phyloP scores from a whole-genome alignment of 1,140 invertebrate genomes.

The Probaryconus sp. region DNA sequence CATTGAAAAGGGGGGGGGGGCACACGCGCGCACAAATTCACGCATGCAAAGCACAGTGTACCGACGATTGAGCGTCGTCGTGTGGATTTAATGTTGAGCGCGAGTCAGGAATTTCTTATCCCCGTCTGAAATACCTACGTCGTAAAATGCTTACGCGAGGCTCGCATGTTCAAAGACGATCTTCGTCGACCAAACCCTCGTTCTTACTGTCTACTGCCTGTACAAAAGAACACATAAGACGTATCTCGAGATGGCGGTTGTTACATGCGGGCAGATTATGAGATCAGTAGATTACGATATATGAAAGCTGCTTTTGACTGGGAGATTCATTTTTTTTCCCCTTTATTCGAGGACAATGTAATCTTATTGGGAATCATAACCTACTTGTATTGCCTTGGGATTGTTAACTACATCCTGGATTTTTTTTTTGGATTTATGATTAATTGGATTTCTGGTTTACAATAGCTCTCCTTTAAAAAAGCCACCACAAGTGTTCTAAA shows the following conservation, averaged over 20 bases:
- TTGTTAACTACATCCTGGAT: too few relatives aligned
- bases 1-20: too few relatives aligned
- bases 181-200: constrained; percentile 30
- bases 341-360: constrained; percentile 12
- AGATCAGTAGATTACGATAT: constrained; percentile 43
- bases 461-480: too few relatives aligned
- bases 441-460: too few relatives aligned
- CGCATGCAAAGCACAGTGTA: constrained; percentile 40
- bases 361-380: constrained; percentile 52
- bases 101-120: constrained; percentile 54
- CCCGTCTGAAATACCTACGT: constrained; percentile 29
- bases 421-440: too few relatives aligned
- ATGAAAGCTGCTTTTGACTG: constrained; percentile 32
- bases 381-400: constrained; percentile 13
- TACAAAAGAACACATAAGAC: constrained; percentile 43
- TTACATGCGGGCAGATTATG: constrained; percentile 54
- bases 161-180: constrained; percentile 47
- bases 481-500: too few relatives aligned
- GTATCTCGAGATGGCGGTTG: constrained; percentile 29
- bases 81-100: constrained; percentile 46
- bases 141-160: constrained; percentile 58
- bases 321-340: constrained; percentile 21
- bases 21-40: constrained; percentile 26
- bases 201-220: constrained; percentile 8
- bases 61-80: constrained; percentile 9